Base-by-base conservation (phyloP, 2,797 vertebrate genomes). In the Bradypodion ventrale region DNA sequence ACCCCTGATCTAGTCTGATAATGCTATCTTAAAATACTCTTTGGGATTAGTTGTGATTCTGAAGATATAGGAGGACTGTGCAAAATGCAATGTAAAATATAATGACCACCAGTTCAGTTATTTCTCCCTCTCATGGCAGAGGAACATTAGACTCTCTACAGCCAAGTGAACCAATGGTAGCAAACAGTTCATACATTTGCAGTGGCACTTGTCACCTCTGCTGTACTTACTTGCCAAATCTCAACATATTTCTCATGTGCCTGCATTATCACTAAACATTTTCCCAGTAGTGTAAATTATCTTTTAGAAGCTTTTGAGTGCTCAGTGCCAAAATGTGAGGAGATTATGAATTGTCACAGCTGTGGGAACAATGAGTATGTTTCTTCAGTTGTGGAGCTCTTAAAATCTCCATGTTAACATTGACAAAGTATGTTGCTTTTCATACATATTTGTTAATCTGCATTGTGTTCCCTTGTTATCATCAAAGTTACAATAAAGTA, bases 361-460 rank as follows among this genome's bases (percentile, higher is more conserved):
- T 85, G 42, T 69, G 75, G 21, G 80, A 82, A 82, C 65, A 82
- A 82, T 82, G 85, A 82, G 27, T 70, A 40, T 82, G 79, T 82
- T 82, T 44, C 65, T 82, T 85, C 68, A 82, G 77, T 82, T 82
- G 68, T 82, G 62, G 35, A 44, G 65, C 56, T 85, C 82, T 56
- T 85, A 85, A 70, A 81, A 77, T 70, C 56, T 81, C 78, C 25
- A 42, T 82, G 35, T 77, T 81, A 85, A 77, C 65, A 77, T 60
- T 85, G 82, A 70, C 73, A 40, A 77, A 63, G 32, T 52, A 75
- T 85, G 82, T 77, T 77, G 65, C 74, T 70, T 85, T 82, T 40
- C 65, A 85, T 85, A 85, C 82, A 85, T 85, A 85, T 85, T 82
- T 82, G 73, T 82, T 85, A 65, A 27, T 85, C 65, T 72, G 42